Conservation (phyloP, 1,140 invertebrate species). For the Drosophila carrolli region DNA sequence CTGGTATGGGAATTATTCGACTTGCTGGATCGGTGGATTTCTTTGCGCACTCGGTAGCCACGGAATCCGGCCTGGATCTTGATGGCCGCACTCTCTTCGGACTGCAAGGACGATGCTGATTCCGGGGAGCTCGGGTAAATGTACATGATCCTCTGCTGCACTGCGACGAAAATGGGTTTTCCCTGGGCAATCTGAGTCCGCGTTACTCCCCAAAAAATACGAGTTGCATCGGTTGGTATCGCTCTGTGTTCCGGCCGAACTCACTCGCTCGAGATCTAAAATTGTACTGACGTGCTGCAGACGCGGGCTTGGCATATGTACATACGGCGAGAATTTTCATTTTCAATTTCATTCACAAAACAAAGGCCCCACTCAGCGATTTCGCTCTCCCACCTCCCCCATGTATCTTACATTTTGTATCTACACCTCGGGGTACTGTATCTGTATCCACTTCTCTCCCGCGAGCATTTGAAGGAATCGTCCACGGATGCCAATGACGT, state of each 20-base stretch:
- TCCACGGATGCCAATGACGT: slow-evolving; percentile 36
- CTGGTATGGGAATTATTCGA: slow-evolving; percentile 24
- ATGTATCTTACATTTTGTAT: slow-evolving; percentile 50
- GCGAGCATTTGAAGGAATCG: slow-evolving; percentile 14
- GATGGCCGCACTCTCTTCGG: slow-evolving; percentile 87
- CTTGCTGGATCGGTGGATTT: slow-evolving; percentile 85
- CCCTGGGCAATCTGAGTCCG: slow-evolving; percentile 6
- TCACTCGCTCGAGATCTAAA: slow-evolving; percentile 66
- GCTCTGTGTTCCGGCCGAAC: slow-evolving; percentile 32
- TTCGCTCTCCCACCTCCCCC: slow-evolving; percentile 19
- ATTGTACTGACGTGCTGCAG: slow-evolving; percentile 68
- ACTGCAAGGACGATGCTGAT: slow-evolving; percentile 66
- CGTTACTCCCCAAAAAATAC: slow-evolving; percentile 41
- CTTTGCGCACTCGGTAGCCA: slow-evolving; percentile 89
- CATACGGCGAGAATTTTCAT: slow-evolving; percentile 67
- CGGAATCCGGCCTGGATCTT: slow-evolving; percentile 91
- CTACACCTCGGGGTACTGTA: slow-evolving; percentile 15
- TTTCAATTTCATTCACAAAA: slow-evolving; percentile 80
- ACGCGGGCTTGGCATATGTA: slow-evolving; percentile 68
- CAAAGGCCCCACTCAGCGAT: slow-evolving; percentile 69
- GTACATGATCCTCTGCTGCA: slow-evolving; percentile 73
- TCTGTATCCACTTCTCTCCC: slow-evolving; percentile 37
- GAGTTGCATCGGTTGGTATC: slow-evolving; percentile 16
- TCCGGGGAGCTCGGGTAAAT: slow-evolving; percentile 83
- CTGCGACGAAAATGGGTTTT: slow-evolving; percentile 28